Percentiles rank a stretch among this genome's conserved stretches.
Evolutionary conservation across 2,113 vertebrate species (phyloP).

Genomic region (Psilopsiagon aymara): DNA sequence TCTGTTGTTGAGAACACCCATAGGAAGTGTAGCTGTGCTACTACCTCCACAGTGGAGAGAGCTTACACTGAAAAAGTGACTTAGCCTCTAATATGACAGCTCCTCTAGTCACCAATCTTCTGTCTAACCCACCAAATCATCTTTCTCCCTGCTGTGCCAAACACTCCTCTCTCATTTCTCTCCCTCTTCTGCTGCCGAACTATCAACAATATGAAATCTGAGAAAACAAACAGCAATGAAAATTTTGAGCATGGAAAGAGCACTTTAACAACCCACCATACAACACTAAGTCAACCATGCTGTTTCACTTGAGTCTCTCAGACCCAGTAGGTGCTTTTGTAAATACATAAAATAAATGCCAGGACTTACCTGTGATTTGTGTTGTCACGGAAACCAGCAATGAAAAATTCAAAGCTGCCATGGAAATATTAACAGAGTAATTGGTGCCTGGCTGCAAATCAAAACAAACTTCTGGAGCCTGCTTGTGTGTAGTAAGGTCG

Average conservation of each 20-base stretch:
- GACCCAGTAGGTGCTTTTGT: background rate
- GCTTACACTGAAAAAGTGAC: background rate
- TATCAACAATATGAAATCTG: background rate
- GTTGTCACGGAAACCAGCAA: conserved; percentile 75
- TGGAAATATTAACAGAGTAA: conserved; percentile 87
- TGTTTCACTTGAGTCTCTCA: background rate
- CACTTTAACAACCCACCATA: background rate
- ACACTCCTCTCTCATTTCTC: background rate
- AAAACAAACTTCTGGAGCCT: conserved; percentile 82
- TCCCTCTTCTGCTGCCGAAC: background rate
- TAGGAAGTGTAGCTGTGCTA: background rate
- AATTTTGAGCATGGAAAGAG: background rate
- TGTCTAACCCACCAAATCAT: background rate
- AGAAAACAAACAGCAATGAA: background rate
- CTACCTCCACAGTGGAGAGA: background rate
- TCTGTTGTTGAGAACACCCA: background rate
- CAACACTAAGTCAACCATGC: background rate
- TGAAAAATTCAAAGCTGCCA: conserved; percentile 72
- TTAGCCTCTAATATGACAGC: background rate
- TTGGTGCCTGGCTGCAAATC: conserved; percentile 86
- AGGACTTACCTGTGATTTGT: conserved; percentile 80
- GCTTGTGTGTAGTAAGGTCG: conserved; percentile 74
- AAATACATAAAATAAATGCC: background rate
- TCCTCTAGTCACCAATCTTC: background rate
- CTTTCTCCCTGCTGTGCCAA: background rate